A percentile compares a stretch with the other conserved stretches of the same genome.
Conservation (phyloP, 2,797 vertebrate species). For the Dromococcyx pavoninus region DNA sequence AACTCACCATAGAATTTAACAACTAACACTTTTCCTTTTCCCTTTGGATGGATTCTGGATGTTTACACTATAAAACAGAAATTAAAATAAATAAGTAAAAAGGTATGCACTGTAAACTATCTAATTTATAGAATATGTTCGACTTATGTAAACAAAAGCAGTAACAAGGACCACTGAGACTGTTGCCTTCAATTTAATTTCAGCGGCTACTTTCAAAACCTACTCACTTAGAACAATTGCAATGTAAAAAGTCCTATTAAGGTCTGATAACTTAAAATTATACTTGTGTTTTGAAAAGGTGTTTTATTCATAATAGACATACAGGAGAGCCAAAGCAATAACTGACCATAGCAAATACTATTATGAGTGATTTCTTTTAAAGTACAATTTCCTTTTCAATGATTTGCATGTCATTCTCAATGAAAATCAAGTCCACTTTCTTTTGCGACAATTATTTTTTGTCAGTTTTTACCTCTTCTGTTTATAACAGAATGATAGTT, state of each 20-base stretch:
- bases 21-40: not conserved
- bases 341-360: not conserved
- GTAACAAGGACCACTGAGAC: not conserved
- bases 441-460: not conserved
- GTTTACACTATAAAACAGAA: not conserved
- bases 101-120: not conserved
- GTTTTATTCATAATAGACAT: not conserved
- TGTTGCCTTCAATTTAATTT: not conserved
- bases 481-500: not conserved
- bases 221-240: not conserved
- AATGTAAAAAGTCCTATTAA: not conserved
- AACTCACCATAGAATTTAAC: not conserved
- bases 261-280: not conserved
- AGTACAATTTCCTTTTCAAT: not conserved
- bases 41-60: not conserved
- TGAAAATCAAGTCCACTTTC: not conserved
- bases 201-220: not conserved
- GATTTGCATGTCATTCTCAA: not conserved
- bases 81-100: not conserved
- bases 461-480: not conserved
- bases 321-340: not conserved
- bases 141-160: not conserved
- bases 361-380: not conserved
- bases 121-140: not conserved
- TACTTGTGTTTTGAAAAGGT: rapidly evolving